Base-by-base conservation (phyloP, 2,113 vertebrate genomes). In the Lepus europaeus region DNA sequence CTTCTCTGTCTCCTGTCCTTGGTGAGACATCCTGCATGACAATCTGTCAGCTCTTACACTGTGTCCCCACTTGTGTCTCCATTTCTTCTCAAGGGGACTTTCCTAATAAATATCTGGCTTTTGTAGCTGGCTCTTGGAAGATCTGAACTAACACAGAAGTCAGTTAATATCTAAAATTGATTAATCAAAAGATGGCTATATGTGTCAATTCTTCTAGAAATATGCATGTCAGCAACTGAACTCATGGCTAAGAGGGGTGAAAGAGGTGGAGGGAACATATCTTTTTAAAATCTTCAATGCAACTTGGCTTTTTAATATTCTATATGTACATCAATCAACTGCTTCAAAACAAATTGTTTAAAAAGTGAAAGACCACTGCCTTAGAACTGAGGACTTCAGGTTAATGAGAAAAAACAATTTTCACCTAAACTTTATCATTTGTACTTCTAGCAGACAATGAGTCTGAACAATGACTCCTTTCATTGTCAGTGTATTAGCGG, bases 271-370 rank as follows among this genome's bases (percentile, higher is more conserved):
- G 29, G 36, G 13, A 73, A 27, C 31, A 63, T 49, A 45, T 69
- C 83, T 70, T 88, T 88, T 31, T 51, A 79, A 36, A 59, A 19
- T 59, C 23, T 91, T 91, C 23, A 64, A 39, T 27, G 49, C 51
- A 36, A 79, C 39, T 61, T 39, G 2, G 53, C n/a, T 59, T 93
- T 80, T 84, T 74, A 93, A 56, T 66, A 23, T 56, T 45, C 51
- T 59, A 19, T 36, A 39, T 45, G 11, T 72, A 20, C 31, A 19
- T 56, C 61, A 79, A 5, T 70, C 59, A 64, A 87, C 22, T 83
- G 23, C 80, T 83, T 79, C 31, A 69, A 84, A 76, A 51, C 17
- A 63, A 95, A 51, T 63, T 80, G 29, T 78, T 77, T 81, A n/a
- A 90, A 90, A 69, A 86, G 4, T 70, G 20, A 90, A 86, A 87